Conservation (phyloP, 2,888 invertebrate genomes). For the Lamproptera curius region DNA sequence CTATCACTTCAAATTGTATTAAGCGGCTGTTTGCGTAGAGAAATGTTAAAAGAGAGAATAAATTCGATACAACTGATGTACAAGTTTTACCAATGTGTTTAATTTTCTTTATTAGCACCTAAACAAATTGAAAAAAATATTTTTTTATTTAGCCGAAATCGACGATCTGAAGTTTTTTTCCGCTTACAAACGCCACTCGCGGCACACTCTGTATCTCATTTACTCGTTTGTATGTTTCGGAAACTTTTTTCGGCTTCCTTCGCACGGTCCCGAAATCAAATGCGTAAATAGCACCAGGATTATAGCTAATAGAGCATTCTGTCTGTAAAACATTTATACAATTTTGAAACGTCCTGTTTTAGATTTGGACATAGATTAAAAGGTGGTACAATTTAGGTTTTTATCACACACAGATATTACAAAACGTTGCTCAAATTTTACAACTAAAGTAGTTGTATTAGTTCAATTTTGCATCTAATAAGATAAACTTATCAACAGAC, state of each 20-base stretch:
- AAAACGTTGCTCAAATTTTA: too few relatives aligned
- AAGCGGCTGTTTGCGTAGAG: slow-evolving; percentile 71
- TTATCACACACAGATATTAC: too few relatives aligned
- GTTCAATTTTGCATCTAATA: too few relatives aligned
- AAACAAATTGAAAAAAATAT: not conserved
- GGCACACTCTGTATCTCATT: slow-evolving; percentile 63
- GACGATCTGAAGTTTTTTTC: slow-evolving; percentile 75
- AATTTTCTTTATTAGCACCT: slow-evolving; percentile 25
- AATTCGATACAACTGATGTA: slow-evolving; percentile 74
- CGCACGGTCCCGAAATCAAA: slow-evolving; percentile 75
- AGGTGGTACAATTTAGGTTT: too few relatives aligned
- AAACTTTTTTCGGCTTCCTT: slow-evolving; percentile 48
- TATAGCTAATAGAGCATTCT: slow-evolving; percentile 69
- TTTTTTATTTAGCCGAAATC: slow-evolving; percentile 60
- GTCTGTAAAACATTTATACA: slow-evolving; percentile 70
- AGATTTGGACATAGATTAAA: too few relatives aligned
- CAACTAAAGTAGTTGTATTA: too few relatives aligned
- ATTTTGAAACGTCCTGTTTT: too few relatives aligned
- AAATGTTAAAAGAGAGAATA: slow-evolving; percentile 68
- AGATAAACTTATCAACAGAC: too few relatives aligned
- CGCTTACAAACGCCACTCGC: slow-evolving; percentile 75
- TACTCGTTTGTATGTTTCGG: slow-evolving; percentile 49
- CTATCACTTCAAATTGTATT: slow-evolving; percentile 69
- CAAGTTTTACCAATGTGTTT: slow-evolving; percentile 62
- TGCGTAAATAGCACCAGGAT: slow-evolving; percentile 76